Evolutionary conservation across 1,140 invertebrate species (phyloP), one percentile per base, ranked within the genome.

Genomic region (Solenopsis fugax): DNA sequence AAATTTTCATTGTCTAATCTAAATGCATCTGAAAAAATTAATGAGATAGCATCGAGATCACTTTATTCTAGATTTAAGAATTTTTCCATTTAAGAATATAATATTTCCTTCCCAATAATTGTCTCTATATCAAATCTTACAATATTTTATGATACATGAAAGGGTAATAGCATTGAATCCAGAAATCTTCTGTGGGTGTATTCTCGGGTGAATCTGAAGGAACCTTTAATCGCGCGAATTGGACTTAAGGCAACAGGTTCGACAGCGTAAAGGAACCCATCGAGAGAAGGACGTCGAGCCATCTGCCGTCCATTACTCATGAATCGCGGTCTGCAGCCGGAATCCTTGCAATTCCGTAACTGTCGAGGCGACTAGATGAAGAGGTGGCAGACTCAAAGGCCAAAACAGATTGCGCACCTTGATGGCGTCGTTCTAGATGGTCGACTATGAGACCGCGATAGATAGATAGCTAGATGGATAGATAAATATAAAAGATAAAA

Each of bases 251-350:
- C 78, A 82, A 82, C 78, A 82, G 78, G 78, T 82, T 82, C 13
- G 65, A 72, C 18, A 58, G 41, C 10, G 64, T 58, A 72, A 58
- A 48, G 54, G 78, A 72, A 56, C 21, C n/a, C 5, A 56, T 82
- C 78, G 37, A 45, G 64, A 81, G 34, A 56, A 18, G 78, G 37
- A 45, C 12, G 65, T 60, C 45, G 41, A 72, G 65, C 78, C 64
- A 82, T 82, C 41, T 24, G 54, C 69, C 78, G 65, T 82, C 78
- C 65, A 82, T 82, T 82, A 82, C 78, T 82, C 78, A 82, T 82
- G 78, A 82, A 82, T 72, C 65, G 52, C 78, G 65, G 78, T 82
- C 67, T 71, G 41, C 67, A 72, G n/a, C 16, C 65, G 52, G 78
- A 71, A 82, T 82, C 78, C 78, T 58, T 82, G 78, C 78, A 82